A percentile compares a stretch with the other conserved stretches of the same genome.
Conservation (phyloP, 2,888 invertebrate genomes). For the Habroteleia sp. region DNA sequence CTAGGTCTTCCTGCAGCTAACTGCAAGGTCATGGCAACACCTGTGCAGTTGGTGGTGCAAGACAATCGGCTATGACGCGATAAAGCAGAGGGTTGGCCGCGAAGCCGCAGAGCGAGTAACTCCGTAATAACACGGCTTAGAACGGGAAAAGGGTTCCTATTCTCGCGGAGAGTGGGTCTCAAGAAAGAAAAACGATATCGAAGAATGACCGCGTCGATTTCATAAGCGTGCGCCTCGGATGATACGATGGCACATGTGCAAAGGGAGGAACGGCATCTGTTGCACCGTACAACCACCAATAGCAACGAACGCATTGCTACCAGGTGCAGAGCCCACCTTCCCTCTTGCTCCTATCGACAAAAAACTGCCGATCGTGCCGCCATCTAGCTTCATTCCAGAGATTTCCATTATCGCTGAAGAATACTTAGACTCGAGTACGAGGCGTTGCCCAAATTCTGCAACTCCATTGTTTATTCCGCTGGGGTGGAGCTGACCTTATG, state of each 20-base stretch:
- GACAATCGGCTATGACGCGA: slow-evolving; percentile 33
- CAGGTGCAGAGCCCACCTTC: slow-evolving; percentile 54
- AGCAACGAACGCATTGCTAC: slow-evolving; percentile 39
- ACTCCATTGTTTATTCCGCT: background rate
- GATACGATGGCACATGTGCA: slow-evolving; percentile 54
- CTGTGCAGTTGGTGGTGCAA: slow-evolving; percentile 35
- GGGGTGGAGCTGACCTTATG: background rate
- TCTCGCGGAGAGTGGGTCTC: background rate
- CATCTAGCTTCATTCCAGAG: slow-evolving; percentile 49
- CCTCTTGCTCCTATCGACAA: slow-evolving; percentile 41
- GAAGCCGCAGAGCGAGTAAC: background rate
- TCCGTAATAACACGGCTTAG: background rate
- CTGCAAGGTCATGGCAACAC: slow-evolving; percentile 57
- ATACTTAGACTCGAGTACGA: slow-evolving; percentile 15
- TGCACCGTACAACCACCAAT: slow-evolving; percentile 53
- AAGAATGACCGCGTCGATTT: slow-evolving; percentile 33
- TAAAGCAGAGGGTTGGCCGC: slow-evolving; percentile 29
- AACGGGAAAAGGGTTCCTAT: slow-evolving; percentile 20
- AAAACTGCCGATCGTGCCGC: slow-evolving; percentile 43
- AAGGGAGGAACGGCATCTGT: slow-evolving; percentile 55
- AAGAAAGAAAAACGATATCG: background rate
- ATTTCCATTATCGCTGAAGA: slow-evolving; percentile 57
- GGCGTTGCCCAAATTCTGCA: background rate
- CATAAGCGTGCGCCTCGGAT: slow-evolving; percentile 4
- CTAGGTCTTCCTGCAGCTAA: slow-evolving; percentile 43